Base-by-base conservation (phyloP, 2,888 invertebrate genomes). In the Tenthredo scrophulariae region DNA sequence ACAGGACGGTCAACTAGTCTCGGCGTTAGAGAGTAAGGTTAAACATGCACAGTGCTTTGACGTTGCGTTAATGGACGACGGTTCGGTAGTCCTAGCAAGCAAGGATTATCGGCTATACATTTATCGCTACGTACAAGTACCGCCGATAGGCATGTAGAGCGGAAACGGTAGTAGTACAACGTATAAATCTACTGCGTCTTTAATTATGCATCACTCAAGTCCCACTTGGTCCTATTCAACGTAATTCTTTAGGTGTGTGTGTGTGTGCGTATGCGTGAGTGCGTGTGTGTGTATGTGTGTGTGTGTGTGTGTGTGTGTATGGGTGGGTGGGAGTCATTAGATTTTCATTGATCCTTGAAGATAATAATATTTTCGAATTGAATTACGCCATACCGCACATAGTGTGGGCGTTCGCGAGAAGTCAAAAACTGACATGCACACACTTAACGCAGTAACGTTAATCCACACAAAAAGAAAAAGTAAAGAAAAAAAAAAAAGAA, bases 41-140 rank as follows among this genome's bases (percentile, higher is more conserved):
- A 99, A 99, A 94, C 99, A 99, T 94, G 99, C 99, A 84, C 99
- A 99, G 94, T 99, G 99, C 95, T 99, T 99, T 94, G 99, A 99
- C 93, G 99, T 99, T 86, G 98, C 99, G 75, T 96, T 99, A 80
- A 99, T 99, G 98, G 99, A 99, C 92, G 99, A 99, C 93, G 99
- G 99, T 62, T 98, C 98, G 84, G 99, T 99, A 85, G 99, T 99
- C 74, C 95, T 99, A 91, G 99, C 99, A 89, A 99, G 99, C 95
- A 99, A 99, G 95, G 99, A 99, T 94, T 99, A 99, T 94, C 97
- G 99, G 87, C 97, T 99, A 88, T 99, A 99, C 95, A 98, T 99
- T 94, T 99, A 99, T 95, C 98, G 99, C 94, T 99, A 99, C 95
- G 97, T 98, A 91, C 98, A 98, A 94, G 97, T 98, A 92, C 97